Base-by-base conservation (phyloP, 1,140 invertebrate species). In the Neodiprion pinetum region DNA sequence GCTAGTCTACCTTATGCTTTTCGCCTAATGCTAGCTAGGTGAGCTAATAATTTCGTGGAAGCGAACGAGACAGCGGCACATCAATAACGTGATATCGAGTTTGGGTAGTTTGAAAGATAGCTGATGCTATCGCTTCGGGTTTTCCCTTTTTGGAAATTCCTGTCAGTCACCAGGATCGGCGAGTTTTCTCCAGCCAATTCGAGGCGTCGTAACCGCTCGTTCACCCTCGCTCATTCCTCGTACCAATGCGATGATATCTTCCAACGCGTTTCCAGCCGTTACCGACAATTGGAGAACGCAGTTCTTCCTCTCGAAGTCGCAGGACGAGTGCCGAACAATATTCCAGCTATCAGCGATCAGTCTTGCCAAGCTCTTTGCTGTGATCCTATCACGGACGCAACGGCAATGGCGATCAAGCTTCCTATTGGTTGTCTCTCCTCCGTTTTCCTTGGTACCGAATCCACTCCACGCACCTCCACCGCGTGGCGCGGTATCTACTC, bases 141-240 rank as follows among this genome's bases (percentile, higher is more conserved):
- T 81, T 75, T 78, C 73, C 78, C 74, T 80, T 72, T 73, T 67
- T 72, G 72, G 76, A 73, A 74, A 82, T 80, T 82, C 82, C 84
- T 89, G 88, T 89, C 87, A 89, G 87, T 89, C 88, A 80, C 88
- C 88, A 77, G 88, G 88, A 76, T 89, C 88, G 68, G 86, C 83
- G 48, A 89, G 84, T 80, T 89, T 89, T 74, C 84, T 84, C 88
- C 88, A 88, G 71, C 85, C 86, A 76, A 88, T 84, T 80, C 82
- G 82, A 76, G 84, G 85, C 78, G 84, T 88, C 73, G 79, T 83
- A 17, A 83, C 80, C 7, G 82, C 81, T 70, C 84, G 81, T 83
- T 83, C 85, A 81, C 81, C 81, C 75, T 84, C 76, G 80, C 82
- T 86, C 88, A 88, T 89, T 68, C 83, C 85, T 80, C 82, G 83